A percentile compares a stretch with the other conserved stretches of the same genome.
Evolutionary conservation across 2,888 invertebrate genomes (phyloP).

Genomic region (Drosophila melanosoma): DNA sequence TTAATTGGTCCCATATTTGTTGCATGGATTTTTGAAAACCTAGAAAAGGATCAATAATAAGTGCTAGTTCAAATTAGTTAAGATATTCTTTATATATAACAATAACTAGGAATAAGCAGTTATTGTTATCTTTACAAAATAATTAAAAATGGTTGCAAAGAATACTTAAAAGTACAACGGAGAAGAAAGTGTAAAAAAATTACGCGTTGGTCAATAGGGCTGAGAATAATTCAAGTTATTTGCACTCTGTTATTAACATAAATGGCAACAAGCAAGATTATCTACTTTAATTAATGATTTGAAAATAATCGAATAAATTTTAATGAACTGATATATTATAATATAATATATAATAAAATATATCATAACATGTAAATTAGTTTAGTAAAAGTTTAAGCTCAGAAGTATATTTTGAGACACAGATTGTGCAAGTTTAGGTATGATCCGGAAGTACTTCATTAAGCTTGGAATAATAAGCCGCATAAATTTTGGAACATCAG

Average conservation of each 20-base stretch:
- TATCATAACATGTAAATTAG: background rate
- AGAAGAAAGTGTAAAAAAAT: background rate
- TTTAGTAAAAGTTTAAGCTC: background rate
- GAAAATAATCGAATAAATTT: background rate
- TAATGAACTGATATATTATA: background rate
- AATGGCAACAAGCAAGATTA: background rate
- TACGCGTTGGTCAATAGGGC: background rate
- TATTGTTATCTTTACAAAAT: too few species aligned
- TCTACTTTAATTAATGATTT: background rate
- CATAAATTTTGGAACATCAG: background rate
- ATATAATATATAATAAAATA: too few species aligned
- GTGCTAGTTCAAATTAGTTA: background rate
- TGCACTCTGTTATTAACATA: background rate
- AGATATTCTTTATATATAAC: too few species aligned
- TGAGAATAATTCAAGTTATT: background rate
- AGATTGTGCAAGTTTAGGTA: background rate
- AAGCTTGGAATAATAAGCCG: background rate
- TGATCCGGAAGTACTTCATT: background rate
- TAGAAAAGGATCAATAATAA: too few species aligned
- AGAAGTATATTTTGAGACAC: background rate
- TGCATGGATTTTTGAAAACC: background rate
- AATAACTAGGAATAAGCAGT: too few species aligned
- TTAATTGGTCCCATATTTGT: background rate
- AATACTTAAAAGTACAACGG: background rate
- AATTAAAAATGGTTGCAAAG: too few species aligned